Evolutionary conservation across 2,113 vertebrate species (phyloP), one percentile per base, ranked within the genome.

Genomic region (Porphyrio hochstetteri): DNA sequence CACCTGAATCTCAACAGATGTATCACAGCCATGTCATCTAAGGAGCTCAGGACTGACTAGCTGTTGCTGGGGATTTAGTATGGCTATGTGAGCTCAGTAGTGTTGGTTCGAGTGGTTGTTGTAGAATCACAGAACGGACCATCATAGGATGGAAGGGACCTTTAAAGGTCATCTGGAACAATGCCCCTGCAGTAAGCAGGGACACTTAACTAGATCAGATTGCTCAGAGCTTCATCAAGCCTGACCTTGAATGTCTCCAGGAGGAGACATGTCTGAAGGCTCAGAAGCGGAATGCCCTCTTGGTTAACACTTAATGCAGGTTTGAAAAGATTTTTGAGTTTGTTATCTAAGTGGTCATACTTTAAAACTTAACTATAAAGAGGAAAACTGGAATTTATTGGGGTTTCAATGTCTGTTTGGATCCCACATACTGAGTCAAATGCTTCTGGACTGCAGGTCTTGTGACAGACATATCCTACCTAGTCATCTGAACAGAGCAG

Each of bases 401-500:
- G 10, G 36, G n/a, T 90, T 78, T 70, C 9, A 86, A 29, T 63
- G 63, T 55, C 57, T 71, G 3, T 48, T 68, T 74, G 56, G 52
- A 61, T 82, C 21, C 1, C n/a, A 25, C 31, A 16, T 74, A 50
- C 56, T 4, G 35, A 81, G 23, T 16, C 0, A 0, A 83, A 70
- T 78, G 61, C 48, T 93, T 92, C 59, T 81, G 79, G 78, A 64
- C 82, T 61, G 33, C 63, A 67, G 25, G 14, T 61, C 75, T 85
- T 82, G 70, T 88, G 60, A 78, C 59, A 1, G 9, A 57, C 46
- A 27, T 85, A 85, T 40, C 64, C 69, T 88, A 59, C 64, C 69
- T 88, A 59, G 95, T 95, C 40, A 55, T 89, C 59, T 70, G 85
- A 96, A 81, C 42, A 77, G 83, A 89, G 31, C 63, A 68, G 35